Base-by-base conservation (phyloP, 2,113 vertebrate species). In the Brachionichthys hirsutus region DNA sequence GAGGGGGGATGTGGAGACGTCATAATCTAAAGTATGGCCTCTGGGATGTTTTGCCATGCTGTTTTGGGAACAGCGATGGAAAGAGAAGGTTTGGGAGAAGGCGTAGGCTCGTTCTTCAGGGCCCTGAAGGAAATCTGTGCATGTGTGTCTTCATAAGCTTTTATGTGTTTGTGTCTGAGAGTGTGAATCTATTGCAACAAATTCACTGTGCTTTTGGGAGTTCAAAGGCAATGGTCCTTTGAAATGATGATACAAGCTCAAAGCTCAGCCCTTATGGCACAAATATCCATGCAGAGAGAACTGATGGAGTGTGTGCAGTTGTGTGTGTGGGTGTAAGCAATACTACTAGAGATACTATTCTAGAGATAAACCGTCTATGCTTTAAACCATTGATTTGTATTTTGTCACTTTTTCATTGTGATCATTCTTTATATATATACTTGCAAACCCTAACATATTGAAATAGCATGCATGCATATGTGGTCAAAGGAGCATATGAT, bases 161-260 rank as follows among this genome's bases (percentile, higher is more conserved):
- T 52, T n/a, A n/a, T n/a, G 19, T 70, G 42, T 59, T 43, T 70
- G 46, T 77, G 30, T 56, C 22, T 70, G 66, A 50, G n/a, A n/a
- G 43, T 73, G 62, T 65, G 48, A 70, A 57, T 70, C 53, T 73
- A 51, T 79, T 72, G 75, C 62, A 70, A 63, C 64, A 52, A 72
- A 78, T 70, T 59, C 62, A 50, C 50, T 20, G 34, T 60, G 67
- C 75, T 72, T 73, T 73, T 46, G 53, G 62, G 66, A 83, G 73
- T 86, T 86, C 75, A 86, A 87, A 89, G 76, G 72, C 76, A 78
- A 52, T 41, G 35, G 54, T 61, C 30, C 83, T 88, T 87, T 84
- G 80, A 83, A 82, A 86, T 76, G 67, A 74, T 75, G 70, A 30
- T 30, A 30, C 24, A 30, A 30, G 24, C 67, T n/a, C n/a, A n/a